These are phyloP conservation scores for Spea multiplicata DNA, from an alignment of 2,113 vertebrate species.

Conservation along the genomic window DNA sequence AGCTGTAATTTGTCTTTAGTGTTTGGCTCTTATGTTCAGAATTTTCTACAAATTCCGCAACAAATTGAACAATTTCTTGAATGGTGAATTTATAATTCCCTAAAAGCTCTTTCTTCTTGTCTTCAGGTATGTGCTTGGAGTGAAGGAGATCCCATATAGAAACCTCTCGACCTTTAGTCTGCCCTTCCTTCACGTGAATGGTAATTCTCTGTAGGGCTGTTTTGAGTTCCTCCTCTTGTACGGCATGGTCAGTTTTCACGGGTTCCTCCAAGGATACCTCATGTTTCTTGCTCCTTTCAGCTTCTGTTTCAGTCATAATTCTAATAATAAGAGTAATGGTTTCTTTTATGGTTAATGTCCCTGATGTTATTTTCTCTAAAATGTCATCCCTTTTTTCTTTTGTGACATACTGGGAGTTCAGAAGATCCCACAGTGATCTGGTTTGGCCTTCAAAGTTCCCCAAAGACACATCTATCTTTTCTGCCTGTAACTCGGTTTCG, in stretches of 20 bases:
- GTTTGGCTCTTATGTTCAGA: not conserved
- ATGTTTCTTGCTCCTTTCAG: slow-evolving; percentile 20
- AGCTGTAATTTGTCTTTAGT: slow-evolving; percentile 37
- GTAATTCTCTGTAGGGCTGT: slow-evolving; percentile 40
- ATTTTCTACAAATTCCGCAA: not conserved
- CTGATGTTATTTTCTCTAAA: slow-evolving; percentile 61
- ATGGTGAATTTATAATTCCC: slow-evolving; percentile 58
- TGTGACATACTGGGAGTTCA: slow-evolving; percentile 28
- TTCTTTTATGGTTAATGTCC: slow-evolving; percentile 35
- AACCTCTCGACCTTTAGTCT: slow-evolving; percentile 37
- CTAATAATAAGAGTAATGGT: not conserved
- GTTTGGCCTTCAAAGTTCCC: slow-evolving; percentile 45
- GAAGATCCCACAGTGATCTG: slow-evolving; percentile 35
- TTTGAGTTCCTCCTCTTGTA: slow-evolving; percentile 46
- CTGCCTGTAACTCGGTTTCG: slow-evolving; percentile 56
- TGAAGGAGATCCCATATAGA: slow-evolving; percentile 51
- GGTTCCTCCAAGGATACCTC: slow-evolving; percentile 27
- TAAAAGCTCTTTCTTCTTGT: slow-evolving; percentile 51
- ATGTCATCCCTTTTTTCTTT: slow-evolving; percentile 57
- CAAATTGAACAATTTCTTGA: not conserved
- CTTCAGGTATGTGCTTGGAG: slow-evolving; percentile 45
- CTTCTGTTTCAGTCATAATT: not conserved
- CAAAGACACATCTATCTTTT: not conserved
- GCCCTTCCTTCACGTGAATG: slow-evolving; percentile 49
- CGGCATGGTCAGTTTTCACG: not conserved